phyloP scores from a whole-genome alignment of 2,797 vertebrate species.

The Cossypha polioptera region DNA sequence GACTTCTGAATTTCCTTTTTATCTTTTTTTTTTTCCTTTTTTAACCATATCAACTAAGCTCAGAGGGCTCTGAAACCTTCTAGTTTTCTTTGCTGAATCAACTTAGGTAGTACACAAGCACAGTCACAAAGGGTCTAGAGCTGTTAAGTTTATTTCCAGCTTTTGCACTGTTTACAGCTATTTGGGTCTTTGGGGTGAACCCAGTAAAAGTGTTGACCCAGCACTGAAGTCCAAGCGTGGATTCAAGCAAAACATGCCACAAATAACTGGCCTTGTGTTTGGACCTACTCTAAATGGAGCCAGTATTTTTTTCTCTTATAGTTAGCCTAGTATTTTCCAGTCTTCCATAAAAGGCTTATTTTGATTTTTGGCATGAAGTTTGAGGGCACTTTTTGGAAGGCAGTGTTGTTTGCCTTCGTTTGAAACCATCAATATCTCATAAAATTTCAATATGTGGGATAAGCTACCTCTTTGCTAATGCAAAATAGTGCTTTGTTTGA shows the following conservation, averaged over 20 bases:
- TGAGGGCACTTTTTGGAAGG: neutral
- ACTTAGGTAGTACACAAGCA: neutral
- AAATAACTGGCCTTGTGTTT: neutral
- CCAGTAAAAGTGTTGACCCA: neutral
- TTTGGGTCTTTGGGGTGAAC: neutral
- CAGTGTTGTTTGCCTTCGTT: neutral
- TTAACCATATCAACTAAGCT: neutral
- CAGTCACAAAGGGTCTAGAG: neutral
- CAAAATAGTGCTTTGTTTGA: neutral
- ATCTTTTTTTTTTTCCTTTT: neutral
- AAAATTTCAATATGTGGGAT: neutral
- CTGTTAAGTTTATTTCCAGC: neutral
- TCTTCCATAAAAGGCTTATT: neutral
- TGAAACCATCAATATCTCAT: neutral
- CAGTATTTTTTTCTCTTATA: neutral
- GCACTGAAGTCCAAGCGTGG: neutral
- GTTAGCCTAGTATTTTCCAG: neutral
- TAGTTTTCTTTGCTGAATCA: neutral
- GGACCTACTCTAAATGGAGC: neutral
- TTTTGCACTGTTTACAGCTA: neutral
- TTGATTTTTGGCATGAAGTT: neutral
- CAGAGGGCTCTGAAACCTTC: neutral
- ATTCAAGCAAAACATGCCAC: neutral
- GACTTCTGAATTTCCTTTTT: neutral
- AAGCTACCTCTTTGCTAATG: neutral